phyloP scores from a whole-genome alignment of 2,888 invertebrate species.

The Chironomus riparius region DNA sequence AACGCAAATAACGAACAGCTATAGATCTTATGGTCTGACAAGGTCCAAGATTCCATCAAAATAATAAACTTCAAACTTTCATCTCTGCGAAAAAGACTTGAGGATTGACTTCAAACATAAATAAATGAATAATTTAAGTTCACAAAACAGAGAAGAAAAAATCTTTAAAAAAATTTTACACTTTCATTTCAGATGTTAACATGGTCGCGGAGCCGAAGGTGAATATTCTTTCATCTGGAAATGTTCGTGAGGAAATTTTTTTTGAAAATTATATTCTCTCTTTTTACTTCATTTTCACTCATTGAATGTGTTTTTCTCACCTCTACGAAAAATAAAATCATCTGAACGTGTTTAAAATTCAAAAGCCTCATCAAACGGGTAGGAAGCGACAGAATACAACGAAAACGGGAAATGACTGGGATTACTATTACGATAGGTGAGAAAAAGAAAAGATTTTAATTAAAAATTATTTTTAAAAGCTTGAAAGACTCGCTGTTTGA shows the following conservation, averaged over 20 bases:
- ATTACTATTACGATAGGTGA: constrained; percentile 51
- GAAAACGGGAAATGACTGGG: constrained; percentile 55
- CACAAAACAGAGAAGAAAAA: background rate
- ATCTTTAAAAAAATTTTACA: background rate
- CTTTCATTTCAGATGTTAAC: constrained; percentile 51
- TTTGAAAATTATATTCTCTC: background rate
- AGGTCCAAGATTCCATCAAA: no score
- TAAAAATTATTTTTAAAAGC: no score
- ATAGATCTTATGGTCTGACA: no score
- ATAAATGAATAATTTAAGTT: background rate
- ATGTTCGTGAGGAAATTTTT: constrained; percentile 12
- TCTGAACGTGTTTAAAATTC: constrained; percentile 35
- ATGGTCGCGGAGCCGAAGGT: constrained; percentile 58
- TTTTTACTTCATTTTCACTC: background rate
- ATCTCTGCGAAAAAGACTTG: background rate
- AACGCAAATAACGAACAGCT: no score
- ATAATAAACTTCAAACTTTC: no score
- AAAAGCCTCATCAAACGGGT: constrained; percentile 54
- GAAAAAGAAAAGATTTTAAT: constrained; percentile 29
- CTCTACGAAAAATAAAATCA: no score
- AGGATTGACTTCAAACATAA: background rate
- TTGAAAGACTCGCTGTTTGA: no score
- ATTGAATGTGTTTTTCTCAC: constrained; percentile 1
- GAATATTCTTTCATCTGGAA: constrained; percentile 21
- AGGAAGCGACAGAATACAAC: constrained; percentile 52